Evolutionary conservation across 2,888 invertebrate genomes (phyloP).

Genomic region (Philaethria dido): DNA sequence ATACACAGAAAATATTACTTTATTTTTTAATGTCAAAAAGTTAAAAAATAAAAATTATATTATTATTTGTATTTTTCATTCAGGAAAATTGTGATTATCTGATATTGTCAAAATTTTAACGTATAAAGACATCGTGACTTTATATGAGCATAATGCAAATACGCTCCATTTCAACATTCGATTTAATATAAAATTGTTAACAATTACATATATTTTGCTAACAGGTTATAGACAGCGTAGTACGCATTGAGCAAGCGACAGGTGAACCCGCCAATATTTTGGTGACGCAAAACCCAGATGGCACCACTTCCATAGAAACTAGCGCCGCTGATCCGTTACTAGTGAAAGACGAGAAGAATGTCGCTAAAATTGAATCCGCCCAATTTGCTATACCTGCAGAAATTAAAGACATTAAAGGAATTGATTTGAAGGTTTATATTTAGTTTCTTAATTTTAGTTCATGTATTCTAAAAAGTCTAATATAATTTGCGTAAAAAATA

Average conservation of each 20-base stretch:
- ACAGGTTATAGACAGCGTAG: constrained; percentile 80
- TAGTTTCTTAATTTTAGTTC: neutral
- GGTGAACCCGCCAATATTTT: constrained; percentile 80
- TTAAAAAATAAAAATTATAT: too few relatives aligned
- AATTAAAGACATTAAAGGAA: constrained; percentile 79
- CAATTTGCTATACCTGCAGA: constrained; percentile 79
- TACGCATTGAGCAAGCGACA: constrained; percentile 79
- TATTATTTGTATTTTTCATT: too few relatives aligned
- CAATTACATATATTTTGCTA: neutral
- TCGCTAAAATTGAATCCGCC: constrained; percentile 66
- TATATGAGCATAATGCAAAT: too few relatives aligned
- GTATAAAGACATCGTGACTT: too few relatives aligned
- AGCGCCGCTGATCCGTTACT: constrained; percentile 71
- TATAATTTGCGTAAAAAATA: too few relatives aligned
- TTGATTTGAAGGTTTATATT: constrained; percentile 74
- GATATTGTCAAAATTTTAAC: too few relatives aligned
- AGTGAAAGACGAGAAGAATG: constrained; percentile 84
- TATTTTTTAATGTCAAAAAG: too few relatives aligned
- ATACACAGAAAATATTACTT: too few relatives aligned
- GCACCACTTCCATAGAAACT: constrained; percentile 80
- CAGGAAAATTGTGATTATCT: too few relatives aligned
- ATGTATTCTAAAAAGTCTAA: neutral
- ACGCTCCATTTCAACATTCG: too few relatives aligned
- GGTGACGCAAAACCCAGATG: constrained; percentile 79
- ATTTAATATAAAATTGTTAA: too few relatives aligned